Base-by-base conservation (phyloP, 2,888 invertebrate species). In the Agrypnus murinus region DNA sequence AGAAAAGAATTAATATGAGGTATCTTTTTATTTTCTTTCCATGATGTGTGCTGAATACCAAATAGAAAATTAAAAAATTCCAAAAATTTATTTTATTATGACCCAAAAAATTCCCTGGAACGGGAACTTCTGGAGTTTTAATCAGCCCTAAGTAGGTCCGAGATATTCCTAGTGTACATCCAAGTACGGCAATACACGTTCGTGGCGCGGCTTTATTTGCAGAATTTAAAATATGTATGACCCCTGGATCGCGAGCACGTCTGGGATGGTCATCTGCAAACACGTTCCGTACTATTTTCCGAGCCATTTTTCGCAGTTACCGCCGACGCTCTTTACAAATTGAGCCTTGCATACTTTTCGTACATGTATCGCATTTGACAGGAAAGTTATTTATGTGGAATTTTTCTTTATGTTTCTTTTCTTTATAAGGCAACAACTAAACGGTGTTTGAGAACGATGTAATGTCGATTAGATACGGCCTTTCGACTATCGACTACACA, bases 221-320 rank as follows among this genome's bases (percentile, higher is more conserved):
- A 38, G 55, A 62, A 48, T 71, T 46, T 73, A 65, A 73, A 73
- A 73, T 71, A 73, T 73, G 68, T 65, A 73, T 70, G 73, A 58
- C 55, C 50, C 38, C 46, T 7, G 55, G 48, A 64, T 72, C 60
- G 45, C 57, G 32, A 58, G 46, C 58, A 62, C 70, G 70, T 67
- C 64, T 63, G 48, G 63, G 43, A 57, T 65, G 48, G 58, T 55
- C 64, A 40, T 64, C 50, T 59, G 32, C 63, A 65, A 63, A 58
- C 70, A 67, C 73, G 73, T 65, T 65, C 45, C 53, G 55, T 48
- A 43, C 66, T 34, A 43, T 60, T 62, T 63, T 63, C 48, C 62
- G 45, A 55, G 50, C 12, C 19, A 63, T 57, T 66, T 62, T 64
- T 65, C 62, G 50, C 43, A 59, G 19, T 59, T 65, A 66, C 58